Conservation (phyloP, 2,113 vertebrate species). For the Vulpes lagopus region DNA sequence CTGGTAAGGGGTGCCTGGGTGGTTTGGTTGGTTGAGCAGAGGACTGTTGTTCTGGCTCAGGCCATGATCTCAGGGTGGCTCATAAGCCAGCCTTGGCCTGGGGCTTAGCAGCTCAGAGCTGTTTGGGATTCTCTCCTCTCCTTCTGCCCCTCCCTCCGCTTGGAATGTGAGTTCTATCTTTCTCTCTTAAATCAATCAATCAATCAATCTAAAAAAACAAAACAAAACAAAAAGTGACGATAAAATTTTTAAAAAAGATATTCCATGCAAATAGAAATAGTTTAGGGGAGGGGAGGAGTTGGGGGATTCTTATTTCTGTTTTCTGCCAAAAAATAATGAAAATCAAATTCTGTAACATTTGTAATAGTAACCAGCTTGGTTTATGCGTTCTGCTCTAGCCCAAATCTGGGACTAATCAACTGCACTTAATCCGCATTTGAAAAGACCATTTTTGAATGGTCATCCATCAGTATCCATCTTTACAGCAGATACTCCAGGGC, state of each 20-base stretch:
- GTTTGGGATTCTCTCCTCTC: neutral
- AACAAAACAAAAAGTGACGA: neutral
- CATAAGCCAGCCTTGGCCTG: too few species aligned
- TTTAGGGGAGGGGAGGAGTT: neutral
- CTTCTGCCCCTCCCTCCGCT: neutral
- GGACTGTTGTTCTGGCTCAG: neutral
- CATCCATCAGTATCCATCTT: conserved; percentile 73
- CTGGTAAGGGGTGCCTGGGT: neutral
- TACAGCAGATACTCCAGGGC: conserved; percentile 82
- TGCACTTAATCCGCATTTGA: neutral
- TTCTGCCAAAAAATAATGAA: conserved; percentile 85
- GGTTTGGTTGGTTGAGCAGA: neutral
- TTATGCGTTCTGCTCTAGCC: neutral
- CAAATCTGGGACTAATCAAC: neutral
- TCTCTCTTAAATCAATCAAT: neutral
- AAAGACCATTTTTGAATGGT: neutral
- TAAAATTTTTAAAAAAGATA: neutral
- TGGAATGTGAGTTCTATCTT: neutral
- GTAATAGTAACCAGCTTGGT: neutral
- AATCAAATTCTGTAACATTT: conserved; percentile 65
- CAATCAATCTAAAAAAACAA: neutral
- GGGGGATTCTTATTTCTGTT: neutral
- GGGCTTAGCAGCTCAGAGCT: neutral
- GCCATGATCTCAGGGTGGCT: neutral
- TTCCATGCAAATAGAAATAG: neutral